Evolutionary conservation across 2,888 invertebrate species (phyloP).

Genomic region (Parnassius glacialis): DNA sequence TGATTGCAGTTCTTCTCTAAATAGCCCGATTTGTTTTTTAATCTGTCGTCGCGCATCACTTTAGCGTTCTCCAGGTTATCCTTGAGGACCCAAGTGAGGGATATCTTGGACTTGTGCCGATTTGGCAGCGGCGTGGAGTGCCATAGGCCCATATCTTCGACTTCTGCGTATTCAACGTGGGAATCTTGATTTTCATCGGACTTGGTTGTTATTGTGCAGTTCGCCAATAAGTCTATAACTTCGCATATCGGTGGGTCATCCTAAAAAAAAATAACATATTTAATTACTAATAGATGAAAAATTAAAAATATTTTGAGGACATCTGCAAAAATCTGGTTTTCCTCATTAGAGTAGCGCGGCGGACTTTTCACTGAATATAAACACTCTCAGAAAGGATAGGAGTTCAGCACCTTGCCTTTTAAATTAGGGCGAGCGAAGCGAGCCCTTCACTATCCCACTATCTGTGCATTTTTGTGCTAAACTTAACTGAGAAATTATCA

Average conservation of each 20-base stretch:
- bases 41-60: slow-evolving; percentile 46
- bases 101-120: slow-evolving; percentile 83
- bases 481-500: too few species aligned
- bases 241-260: slow-evolving; percentile 52
- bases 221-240: slow-evolving; percentile 64
- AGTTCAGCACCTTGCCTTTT: too few species aligned
- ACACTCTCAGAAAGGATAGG: too few species aligned
- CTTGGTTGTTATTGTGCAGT: slow-evolving; percentile 54
- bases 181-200: slow-evolving; percentile 45
- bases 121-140: slow-evolving; percentile 71
- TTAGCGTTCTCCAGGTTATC: slow-evolving; percentile 79
- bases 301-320: too few species aligned
- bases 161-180: slow-evolving; percentile 67
- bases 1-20: slow-evolving; percentile 45
- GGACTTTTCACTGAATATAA: too few species aligned
- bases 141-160: slow-evolving; percentile 74
- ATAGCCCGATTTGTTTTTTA: slow-evolving; percentile 41
- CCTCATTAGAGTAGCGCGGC: too few species aligned
- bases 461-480: too few species aligned
- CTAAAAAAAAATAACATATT: slow-evolving; percentile 42
- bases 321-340: too few species aligned
- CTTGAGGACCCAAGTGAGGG: slow-evolving; percentile 87
- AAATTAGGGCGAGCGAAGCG: too few species aligned
- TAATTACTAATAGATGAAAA: background rate
- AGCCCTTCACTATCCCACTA: too few species aligned